Evolutionary conservation across 2,113 vertebrate genomes (phyloP), one percentile per base, ranked within the genome.

Genomic region (Nansenia antarctica): DNA sequence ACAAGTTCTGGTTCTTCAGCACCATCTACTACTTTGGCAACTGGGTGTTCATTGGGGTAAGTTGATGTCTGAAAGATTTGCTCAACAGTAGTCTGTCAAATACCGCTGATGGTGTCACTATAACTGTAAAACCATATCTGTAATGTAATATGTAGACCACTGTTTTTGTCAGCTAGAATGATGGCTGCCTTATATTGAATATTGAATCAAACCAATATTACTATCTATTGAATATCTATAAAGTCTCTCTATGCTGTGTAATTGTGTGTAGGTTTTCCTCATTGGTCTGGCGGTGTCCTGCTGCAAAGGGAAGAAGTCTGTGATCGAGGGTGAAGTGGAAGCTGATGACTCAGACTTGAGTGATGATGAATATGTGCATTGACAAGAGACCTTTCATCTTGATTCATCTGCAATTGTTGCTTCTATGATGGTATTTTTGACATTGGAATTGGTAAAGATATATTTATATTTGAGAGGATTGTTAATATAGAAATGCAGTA

Each of bases 1-100:
- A 99, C 87, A 98, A 98, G 81, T 99, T 99, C 83, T 99, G 98
- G 98, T 99, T 99, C 91, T 99, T 99, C 84, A 97, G 95, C 79
- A 95, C 96, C 8, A 93, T 94, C 7, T 99, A 99, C 89, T 99
- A 99, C 88, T 98, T 99, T 73, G 97, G 98, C 4, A 99, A 98
- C 85, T 99, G 98, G 98, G 95, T 92, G 6, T 99, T 99, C 77
- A 95, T 99, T 78, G 93, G 62, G 86, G 98, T 99, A 91, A 96
- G 96, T 95, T 49, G 15, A 1, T 2, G 20, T 7, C 45, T 49
- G 5, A 18, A 49, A 49, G 6, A 22, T 49, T 18, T 22, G 15
- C 1, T n/a, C 7, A 2, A 22, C 45, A 49, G 8, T 49, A n/a
- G 18, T 49, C 15, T 20, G 18, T 15, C 45, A 5, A 49, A 49